Percentiles rank a stretch among this genome's conserved stretches.
Evolutionary conservation across 2,888 invertebrate species (phyloP).

Genomic region (Tholera decimalis): DNA sequence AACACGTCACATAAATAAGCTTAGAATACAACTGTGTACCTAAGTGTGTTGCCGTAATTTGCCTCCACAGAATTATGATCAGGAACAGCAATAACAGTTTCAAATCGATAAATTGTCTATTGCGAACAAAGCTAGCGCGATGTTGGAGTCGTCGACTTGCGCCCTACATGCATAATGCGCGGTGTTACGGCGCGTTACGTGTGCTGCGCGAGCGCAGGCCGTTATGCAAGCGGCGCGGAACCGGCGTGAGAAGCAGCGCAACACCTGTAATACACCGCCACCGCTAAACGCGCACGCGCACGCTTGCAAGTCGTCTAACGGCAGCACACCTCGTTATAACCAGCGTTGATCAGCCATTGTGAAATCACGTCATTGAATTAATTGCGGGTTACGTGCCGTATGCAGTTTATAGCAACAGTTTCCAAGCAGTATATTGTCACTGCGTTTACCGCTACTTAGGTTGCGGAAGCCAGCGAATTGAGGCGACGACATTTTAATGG

Average conservation of each 20-base stretch:
- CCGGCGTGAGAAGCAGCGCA: slow-evolving; percentile 86
- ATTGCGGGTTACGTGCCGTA: slow-evolving; percentile 46
- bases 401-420: slow-evolving; percentile 49
- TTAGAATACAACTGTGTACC: slow-evolving; percentile 4
- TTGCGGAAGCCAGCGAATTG: slow-evolving; percentile 19
- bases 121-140: slow-evolving; percentile 47
- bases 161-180: slow-evolving; percentile 88
- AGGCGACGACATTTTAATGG: slow-evolving; percentile 12
- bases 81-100: slow-evolving; percentile 40
- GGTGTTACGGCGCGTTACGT: slow-evolving; percentile 88
- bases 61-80: slow-evolving; percentile 22
- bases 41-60: slow-evolving; percentile 14
- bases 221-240: slow-evolving; percentile 87
- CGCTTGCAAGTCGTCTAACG: slow-evolving; percentile 74
- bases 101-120: slow-evolving; percentile 49
- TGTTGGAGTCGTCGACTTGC: slow-evolving; percentile 68
- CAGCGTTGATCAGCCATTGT: slow-evolving; percentile 64
- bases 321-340: slow-evolving; percentile 65
- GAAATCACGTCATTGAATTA: slow-evolving; percentile 64
- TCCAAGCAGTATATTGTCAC: slow-evolving; percentile 32
- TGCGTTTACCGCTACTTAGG: slow-evolving; percentile 32
- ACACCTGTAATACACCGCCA: slow-evolving; percentile 79
- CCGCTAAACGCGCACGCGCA: slow-evolving; percentile 69
- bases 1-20: not conserved
- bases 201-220: slow-evolving; percentile 72